These are phyloP conservation scores for Stenolophus ochropezus DNA, from an alignment of 2,888 invertebrate genomes.

Conservation along the genomic window DNA sequence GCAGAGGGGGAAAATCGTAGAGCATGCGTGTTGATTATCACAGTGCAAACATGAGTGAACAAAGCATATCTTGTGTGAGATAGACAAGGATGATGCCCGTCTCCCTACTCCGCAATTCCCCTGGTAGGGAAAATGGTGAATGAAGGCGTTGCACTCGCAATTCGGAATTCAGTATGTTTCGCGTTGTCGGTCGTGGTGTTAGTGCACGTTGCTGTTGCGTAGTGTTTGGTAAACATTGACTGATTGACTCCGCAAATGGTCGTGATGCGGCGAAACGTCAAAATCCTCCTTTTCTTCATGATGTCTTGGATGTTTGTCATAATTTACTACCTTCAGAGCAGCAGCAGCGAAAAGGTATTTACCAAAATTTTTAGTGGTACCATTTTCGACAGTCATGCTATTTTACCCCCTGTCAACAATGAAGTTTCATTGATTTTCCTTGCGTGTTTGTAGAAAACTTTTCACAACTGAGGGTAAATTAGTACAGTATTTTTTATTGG, in stretches of 20 bases:
- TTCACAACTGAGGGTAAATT: neutral
- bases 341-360: slow-evolving; percentile 75
- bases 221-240: slow-evolving; percentile 55
- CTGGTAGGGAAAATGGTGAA: slow-evolving; percentile 53
- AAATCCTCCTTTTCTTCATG: slow-evolving; percentile 77
- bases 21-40: slow-evolving; percentile 43
- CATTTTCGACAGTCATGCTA: slow-evolving; percentile 13
- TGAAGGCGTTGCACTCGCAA: slow-evolving; percentile 49
- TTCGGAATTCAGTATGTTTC: slow-evolving; percentile 51
- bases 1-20: slow-evolving; percentile 6
- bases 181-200: slow-evolving; percentile 26
- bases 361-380: slow-evolving; percentile 15
- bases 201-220: slow-evolving; percentile 39
- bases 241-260: slow-evolving; percentile 52
- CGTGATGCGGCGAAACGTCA: slow-evolving; percentile 78
- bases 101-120: slow-evolving; percentile 56
- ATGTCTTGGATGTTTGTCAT: slow-evolving; percentile 80
- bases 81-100: slow-evolving; percentile 53
- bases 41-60: slow-evolving; percentile 22
- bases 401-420: slow-evolving; percentile 42
- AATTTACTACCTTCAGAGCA: slow-evolving; percentile 78
- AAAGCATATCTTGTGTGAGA: slow-evolving; percentile 2
- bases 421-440: slow-evolving; percentile 48
- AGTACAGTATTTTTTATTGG: neutral
- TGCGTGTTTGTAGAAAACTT: slow-evolving; percentile 12